A percentile compares a stretch with the other conserved stretches of the same genome.
Conservation (phyloP, 1,140 invertebrate species). For the Drosophila sturtevanti region DNA sequence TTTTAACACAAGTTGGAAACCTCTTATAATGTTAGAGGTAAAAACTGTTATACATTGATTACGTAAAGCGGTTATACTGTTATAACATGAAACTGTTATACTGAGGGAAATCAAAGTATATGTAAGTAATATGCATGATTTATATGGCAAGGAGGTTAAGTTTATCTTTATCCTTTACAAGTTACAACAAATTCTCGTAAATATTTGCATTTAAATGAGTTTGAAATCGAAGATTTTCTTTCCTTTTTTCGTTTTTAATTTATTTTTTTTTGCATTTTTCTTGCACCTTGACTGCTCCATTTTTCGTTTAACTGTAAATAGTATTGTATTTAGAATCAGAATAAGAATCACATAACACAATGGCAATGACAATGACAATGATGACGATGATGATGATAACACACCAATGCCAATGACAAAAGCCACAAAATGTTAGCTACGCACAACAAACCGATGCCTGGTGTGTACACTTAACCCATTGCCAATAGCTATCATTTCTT, state of each 20-base stretch:
- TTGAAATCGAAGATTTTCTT: constrained; percentile 18
- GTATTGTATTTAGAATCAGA: neutral
- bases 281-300: neutral
- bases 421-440: constrained; percentile 3
- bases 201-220: constrained; percentile 24
- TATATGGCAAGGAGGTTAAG: too few species aligned
- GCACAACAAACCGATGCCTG: neutral
- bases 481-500: neutral
- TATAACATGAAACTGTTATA: too few species aligned
- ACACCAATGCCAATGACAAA: neutral
- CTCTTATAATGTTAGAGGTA: too few species aligned
- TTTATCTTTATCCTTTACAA: constrained; percentile 3
- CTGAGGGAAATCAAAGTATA: too few species aligned
- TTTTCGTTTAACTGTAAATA: neutral
- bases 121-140: too few species aligned
- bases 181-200: neutral
- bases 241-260: neutral
- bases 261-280: neutral
- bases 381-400: neutral
- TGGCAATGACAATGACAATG: neutral
- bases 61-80: too few species aligned
- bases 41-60: too few species aligned
- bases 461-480: neutral
- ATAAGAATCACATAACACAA: neutral
- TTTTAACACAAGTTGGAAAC: too few species aligned